Base-by-base conservation (phyloP, 92 coral and sea anemone species). In the Nematostella vectensis region DNA sequence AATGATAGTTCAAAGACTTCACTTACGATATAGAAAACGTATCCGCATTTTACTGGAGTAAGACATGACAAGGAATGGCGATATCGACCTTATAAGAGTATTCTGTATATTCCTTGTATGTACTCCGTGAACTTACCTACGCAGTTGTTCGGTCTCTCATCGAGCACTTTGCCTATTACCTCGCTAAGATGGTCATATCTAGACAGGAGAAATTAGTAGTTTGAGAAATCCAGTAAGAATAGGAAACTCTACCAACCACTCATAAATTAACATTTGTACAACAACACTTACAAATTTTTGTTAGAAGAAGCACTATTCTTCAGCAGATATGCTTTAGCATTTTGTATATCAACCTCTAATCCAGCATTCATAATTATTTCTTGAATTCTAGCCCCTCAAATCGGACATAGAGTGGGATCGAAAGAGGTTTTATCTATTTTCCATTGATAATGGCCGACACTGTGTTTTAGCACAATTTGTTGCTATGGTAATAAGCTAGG, bases 101-200 rank as follows among this genome's bases (percentile, higher is more conserved):
- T n/a, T n/a, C n/a, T n/a, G n/a, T n/a, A n/a, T n/a, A n/a, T n/a
- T n/a, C n/a, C n/a, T n/a, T n/a, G n/a, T 12, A 59, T n/a, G n/a
- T n/a, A n/a, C n/a, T n/a, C n/a, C n/a, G n/a, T n/a, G n/a, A 6
- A 75, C 96, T 66, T 57, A 89, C 97, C 97, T 11, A 85, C 67
- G 50, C 87, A 72, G 62, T 85, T 80, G 33, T 69, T 72, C 12
- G 97, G 97, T 25, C 97, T 75, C 59, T 86, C 87, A 40, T 89
- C 97, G 49, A 89, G 75, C 29, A 89, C 57, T 61, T 79, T 89
- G 48, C 82, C 61, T 10, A 89, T 69, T 20, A 89, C 91, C 43
- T 89, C 94, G 42, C 83, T 74, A 6, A 89, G 59, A 57, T 85
- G 97, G 58, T 89, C 97, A 59, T 85, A 85, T 57, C 97, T 89